Conservation (phyloP, 2,888 invertebrate genomes). For the Dasysyrphus tricinctus region DNA sequence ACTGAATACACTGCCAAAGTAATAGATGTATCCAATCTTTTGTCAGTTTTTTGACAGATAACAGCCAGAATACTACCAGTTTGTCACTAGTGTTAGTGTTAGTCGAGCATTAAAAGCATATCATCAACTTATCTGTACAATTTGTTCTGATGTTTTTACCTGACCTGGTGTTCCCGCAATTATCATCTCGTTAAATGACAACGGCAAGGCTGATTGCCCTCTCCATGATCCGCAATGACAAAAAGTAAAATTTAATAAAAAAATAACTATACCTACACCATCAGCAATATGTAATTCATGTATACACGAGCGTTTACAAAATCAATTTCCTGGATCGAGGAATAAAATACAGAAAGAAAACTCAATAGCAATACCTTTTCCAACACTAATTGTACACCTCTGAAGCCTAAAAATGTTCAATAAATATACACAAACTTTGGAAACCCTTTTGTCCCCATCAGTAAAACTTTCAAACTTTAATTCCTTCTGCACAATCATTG, state of each 20-base stretch:
- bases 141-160: no score
- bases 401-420: slow-evolving; percentile 2
- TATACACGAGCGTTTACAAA: neutral
- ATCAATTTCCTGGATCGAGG: neutral
- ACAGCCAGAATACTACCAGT: no score
- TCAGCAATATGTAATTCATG: neutral
- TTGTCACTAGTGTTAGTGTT: no score
- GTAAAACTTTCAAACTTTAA: slow-evolving; percentile 48
- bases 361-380: neutral
- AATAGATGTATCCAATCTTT: no score
- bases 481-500: slow-evolving; percentile 62
- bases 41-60: no score
- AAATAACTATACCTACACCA: neutral
- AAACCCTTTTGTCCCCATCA: slow-evolving; percentile 14
- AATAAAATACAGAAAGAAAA: neutral
- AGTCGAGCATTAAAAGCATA: no score
- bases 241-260: neutral
- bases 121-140: no score
- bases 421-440: neutral
- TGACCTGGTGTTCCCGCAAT: no score
- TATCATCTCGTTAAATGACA: no score
- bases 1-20: no score
- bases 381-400: neutral
- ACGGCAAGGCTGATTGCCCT: no score
- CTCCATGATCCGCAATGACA: no score